These are phyloP conservation scores for Plestiodon gilberti DNA, from an alignment of 2,113 vertebrate species.

Conservation along the genomic window DNA sequence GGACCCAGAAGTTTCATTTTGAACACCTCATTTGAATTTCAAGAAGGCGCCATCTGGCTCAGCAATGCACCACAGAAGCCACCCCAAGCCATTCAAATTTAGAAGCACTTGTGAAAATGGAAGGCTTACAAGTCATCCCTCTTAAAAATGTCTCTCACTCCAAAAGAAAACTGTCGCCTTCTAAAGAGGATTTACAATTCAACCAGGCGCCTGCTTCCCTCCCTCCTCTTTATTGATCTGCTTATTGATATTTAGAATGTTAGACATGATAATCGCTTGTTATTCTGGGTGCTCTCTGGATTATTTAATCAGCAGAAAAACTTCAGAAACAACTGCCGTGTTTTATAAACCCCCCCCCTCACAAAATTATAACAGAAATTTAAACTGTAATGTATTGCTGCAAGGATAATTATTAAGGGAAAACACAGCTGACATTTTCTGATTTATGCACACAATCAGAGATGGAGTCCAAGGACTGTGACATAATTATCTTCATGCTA, in stretches of 20 bases:
- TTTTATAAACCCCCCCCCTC: conserved; percentile 73
- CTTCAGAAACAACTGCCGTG: conserved; percentile 72
- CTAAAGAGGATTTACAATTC: not conserved
- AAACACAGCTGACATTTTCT: conserved; percentile 84
- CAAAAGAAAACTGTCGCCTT: conserved; percentile 20
- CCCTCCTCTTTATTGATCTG: conserved; percentile 35
- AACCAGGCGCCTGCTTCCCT: conserved; percentile 31
- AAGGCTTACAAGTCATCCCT: conserved; percentile 4
- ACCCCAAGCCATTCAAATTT: not conserved
- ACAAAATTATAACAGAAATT: conserved; percentile 74
- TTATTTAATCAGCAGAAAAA: conserved; percentile 76
- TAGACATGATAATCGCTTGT: conserved; percentile 57
- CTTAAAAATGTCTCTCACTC: conserved; percentile 18
- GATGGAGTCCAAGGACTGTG: conserved; percentile 83
- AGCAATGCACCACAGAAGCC: not conserved
- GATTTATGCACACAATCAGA: conserved; percentile 87
- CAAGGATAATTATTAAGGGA: conserved; percentile 82
- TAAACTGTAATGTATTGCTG: conserved; percentile 77
- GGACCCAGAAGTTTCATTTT: not conserved
- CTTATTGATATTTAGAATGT: conserved; percentile 51
- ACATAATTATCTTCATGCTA: conserved; percentile 86
- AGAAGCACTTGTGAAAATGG: conserved; percentile 20
- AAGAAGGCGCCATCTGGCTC: conserved; percentile 1
- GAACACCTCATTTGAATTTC: not conserved
- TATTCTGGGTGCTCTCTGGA: conserved; percentile 59